Percentiles rank a stretch among this genome's conserved stretches.
Conservation (phyloP, 2,888 invertebrate species). For the Ormia ochracea region DNA sequence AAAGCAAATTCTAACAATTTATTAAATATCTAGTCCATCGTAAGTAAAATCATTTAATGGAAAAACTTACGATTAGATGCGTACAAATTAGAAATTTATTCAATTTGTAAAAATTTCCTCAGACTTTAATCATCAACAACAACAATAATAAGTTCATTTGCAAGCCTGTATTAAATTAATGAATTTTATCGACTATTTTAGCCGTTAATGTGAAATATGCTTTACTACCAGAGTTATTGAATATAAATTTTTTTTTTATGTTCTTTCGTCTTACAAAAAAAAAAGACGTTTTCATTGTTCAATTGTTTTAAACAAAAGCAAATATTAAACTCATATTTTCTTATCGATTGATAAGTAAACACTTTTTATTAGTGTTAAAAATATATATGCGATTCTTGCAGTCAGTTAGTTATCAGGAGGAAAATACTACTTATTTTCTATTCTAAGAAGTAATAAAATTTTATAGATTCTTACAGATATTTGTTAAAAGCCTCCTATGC, state of each 20-base stretch:
- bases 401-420: too few relatives aligned
- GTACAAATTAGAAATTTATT: neutral
- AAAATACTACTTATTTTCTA: too few relatives aligned
- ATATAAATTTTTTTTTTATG: too few relatives aligned
- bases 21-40: constrained; percentile 3
- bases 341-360: constrained; percentile 5
- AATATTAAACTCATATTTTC: neutral
- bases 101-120: neutral
- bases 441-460: too few relatives aligned
- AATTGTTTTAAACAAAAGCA: neutral
- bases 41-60: too few relatives aligned
- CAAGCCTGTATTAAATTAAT: too few relatives aligned
- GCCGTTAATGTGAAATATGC: neutral
- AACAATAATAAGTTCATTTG: too few relatives aligned
- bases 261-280: neutral
- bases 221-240: neutral
- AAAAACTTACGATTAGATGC: too few relatives aligned
- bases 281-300: neutral
- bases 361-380: neutral
- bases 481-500: too few relatives aligned
- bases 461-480: too few relatives aligned
- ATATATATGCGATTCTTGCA: neutral
- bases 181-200: too few relatives aligned
- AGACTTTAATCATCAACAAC: neutral
- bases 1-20: constrained; percentile 44